Evolutionary conservation across 2,797 vertebrate species (phyloP).

Genomic region (Mallotus villosus): DNA sequence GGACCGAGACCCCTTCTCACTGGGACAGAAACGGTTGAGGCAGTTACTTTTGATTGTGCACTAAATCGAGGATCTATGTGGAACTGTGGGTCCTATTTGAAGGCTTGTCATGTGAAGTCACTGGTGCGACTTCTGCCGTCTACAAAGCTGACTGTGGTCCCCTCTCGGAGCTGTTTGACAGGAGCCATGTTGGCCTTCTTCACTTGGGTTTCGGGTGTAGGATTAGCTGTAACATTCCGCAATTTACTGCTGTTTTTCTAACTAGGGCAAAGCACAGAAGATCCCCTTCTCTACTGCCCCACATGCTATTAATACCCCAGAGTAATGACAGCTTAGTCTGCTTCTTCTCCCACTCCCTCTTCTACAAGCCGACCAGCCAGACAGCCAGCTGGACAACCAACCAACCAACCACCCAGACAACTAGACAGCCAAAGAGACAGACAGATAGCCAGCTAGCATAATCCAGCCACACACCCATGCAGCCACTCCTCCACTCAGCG

Average conservation of each 20-base stretch:
- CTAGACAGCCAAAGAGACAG: not conserved
- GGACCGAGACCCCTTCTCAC: slow-evolving; percentile 27
- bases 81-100: slow-evolving; percentile 30
- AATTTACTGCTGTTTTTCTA: slow-evolving; percentile 39
- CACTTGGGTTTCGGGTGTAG: slow-evolving; percentile 13
- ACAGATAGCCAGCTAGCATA: not conserved
- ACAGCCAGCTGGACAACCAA: not conserved
- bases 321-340: slow-evolving; percentile 2
- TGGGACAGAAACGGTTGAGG: slow-evolving; percentile 33
- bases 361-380: not conserved
- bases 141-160: not conserved
- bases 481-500: not conserved
- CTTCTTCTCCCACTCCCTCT: not conserved
- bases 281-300: slow-evolving; percentile 21
- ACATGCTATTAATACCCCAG: slow-evolving; percentile 25
- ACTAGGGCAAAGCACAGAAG: slow-evolving; percentile 10
- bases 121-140: not conserved
- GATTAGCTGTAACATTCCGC: slow-evolving; percentile 24
- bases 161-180: not conserved
- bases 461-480: not conserved
- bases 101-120: not conserved
- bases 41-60: slow-evolving; percentile 20
- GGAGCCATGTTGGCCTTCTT: not conserved
- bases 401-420: not conserved
- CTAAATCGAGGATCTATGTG: slow-evolving; percentile 55